Conservation (phyloP, 2,888 invertebrate species). For the Ceratothoa steindachneri region DNA sequence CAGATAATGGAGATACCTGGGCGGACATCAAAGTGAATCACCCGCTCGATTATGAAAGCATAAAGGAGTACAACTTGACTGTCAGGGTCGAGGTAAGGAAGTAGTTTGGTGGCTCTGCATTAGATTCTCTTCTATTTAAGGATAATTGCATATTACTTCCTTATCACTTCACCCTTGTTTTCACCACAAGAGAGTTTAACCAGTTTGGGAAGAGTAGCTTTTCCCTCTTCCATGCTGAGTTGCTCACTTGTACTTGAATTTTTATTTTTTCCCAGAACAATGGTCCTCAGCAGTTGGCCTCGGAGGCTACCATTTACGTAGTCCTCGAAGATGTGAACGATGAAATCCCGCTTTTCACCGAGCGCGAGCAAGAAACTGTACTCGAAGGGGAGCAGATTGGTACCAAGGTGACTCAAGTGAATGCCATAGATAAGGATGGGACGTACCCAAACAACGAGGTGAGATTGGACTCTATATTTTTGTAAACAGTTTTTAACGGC, state of each 20-base stretch:
- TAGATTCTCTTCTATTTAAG: not conserved
- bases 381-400: slow-evolving; percentile 91
- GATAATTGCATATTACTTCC: too few relatives aligned
- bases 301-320: slow-evolving; percentile 88
- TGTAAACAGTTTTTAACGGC: not conserved
- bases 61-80: slow-evolving; percentile 91
- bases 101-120: too few relatives aligned
- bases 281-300: slow-evolving; percentile 89
- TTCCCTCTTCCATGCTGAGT: too few relatives aligned
- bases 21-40: slow-evolving; percentile 94
- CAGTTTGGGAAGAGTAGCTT: too few relatives aligned
- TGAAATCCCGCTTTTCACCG: slow-evolving; percentile 91
- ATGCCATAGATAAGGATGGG: slow-evolving; percentile 92
- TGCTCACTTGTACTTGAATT: too few relatives aligned
- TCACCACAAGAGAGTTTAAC: too few relatives aligned
- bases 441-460: slow-evolving; percentile 92
- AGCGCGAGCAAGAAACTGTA: slow-evolving; percentile 90
- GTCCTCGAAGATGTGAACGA: slow-evolving; percentile 94
- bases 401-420: slow-evolving; percentile 91
- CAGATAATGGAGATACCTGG: slow-evolving; percentile 88
- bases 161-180: too few relatives aligned
- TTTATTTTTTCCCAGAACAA: slow-evolving; percentile 75
- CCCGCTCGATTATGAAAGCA: slow-evolving; percentile 88
- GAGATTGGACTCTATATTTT: too few relatives aligned
- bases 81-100: slow-evolving; percentile 87